Percentiles rank a stretch among this genome's conserved stretches.
Conservation (phyloP, 2,113 vertebrate species). For the Riparia riparia region DNA sequence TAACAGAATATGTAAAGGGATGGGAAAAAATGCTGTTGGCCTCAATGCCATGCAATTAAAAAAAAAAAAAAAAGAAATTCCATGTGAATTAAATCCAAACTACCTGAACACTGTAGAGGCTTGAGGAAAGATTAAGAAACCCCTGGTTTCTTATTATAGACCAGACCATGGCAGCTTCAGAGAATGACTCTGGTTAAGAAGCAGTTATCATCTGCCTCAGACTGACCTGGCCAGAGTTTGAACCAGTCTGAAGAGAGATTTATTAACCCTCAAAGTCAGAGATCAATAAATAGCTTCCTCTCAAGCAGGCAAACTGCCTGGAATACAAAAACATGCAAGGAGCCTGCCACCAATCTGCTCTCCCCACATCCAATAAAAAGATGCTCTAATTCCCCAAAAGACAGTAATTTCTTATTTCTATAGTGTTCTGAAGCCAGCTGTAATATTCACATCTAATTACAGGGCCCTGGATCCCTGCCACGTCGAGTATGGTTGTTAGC, state of each 20-base stretch:
- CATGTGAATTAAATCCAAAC: background rate
- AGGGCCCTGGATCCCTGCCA: background rate
- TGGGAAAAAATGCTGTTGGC: background rate
- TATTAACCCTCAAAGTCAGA: slow-evolving; percentile 40
- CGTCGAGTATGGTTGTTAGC: background rate
- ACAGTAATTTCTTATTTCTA: slow-evolving; percentile 16
- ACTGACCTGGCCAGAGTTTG: slow-evolving; percentile 33
- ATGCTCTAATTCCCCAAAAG: slow-evolving; percentile 18
- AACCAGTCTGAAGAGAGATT: slow-evolving; percentile 37
- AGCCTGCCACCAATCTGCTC: background rate
- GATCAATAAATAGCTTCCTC: slow-evolving; percentile 62
- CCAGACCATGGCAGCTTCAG: background rate
- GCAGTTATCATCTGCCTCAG: slow-evolving; percentile 8
- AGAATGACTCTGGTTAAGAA: background rate
- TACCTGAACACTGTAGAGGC: background rate
- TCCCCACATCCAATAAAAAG: background rate
- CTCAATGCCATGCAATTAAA: background rate
- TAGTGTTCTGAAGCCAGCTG: background rate
- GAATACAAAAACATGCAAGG: background rate
- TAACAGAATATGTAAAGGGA: background rate
- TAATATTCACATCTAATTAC: slow-evolving; percentile 26
- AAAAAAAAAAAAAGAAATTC: background rate
- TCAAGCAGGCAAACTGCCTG: background rate
- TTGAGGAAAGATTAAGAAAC: background rate
- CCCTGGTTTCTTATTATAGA: background rate